These are phyloP conservation scores for Gobio gobio DNA, from an alignment of 2,113 vertebrate genomes.

Conservation along the genomic window DNA sequence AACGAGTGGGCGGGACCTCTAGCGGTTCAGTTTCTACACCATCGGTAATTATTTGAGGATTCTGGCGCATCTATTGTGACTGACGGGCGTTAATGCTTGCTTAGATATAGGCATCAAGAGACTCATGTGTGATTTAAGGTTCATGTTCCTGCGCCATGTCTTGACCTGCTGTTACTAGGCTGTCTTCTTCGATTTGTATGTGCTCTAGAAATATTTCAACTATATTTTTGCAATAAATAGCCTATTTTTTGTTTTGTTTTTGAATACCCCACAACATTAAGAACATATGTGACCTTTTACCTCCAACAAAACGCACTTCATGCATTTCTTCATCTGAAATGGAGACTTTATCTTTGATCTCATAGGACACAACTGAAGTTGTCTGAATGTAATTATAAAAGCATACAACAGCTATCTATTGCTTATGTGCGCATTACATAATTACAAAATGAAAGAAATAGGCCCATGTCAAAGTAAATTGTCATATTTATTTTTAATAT, in stretches of 20 bases:
- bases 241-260: background rate
- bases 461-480: background rate
- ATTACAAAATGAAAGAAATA: background rate
- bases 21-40: constrained; percentile 31
- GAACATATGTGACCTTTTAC: background rate
- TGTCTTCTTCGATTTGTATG: background rate
- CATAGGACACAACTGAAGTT: background rate
- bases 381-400: background rate
- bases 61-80: background rate
- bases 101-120: background rate
- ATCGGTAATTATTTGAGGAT: constrained; percentile 25
- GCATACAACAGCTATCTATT: background rate
- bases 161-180: constrained; percentile 18
- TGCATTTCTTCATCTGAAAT: background rate
- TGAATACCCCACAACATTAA: background rate
- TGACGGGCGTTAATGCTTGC: background rate
- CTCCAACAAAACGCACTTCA: background rate
- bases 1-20: constrained; percentile 46
- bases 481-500: background rate
- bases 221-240: background rate
- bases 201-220: background rate
- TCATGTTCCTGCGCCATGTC: background rate
- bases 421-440: background rate
- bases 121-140: background rate
- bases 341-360: background rate